Base-by-base conservation (phyloP, 2,113 vertebrate genomes). In the Siphamia tubifer region DNA sequence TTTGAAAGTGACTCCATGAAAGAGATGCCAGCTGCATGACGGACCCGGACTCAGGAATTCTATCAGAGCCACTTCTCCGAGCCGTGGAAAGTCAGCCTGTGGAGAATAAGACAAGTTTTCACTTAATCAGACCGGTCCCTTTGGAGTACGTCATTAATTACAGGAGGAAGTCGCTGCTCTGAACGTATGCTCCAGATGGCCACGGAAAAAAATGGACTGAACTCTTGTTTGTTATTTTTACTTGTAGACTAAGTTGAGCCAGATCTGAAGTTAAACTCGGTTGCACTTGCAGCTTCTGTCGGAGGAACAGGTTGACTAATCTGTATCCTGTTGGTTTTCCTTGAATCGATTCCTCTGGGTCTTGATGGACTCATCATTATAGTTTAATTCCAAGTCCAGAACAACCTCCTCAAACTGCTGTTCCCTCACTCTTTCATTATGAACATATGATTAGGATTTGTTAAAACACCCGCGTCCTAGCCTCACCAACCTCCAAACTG, bases 1-100 rank as follows among this genome's bases (percentile, higher is more conserved):
- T 87, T 89, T 89, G 73, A 90, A 87, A 87, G 81, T 78, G 77
- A 88, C 86, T 89, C 68, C 52, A 70, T 74, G 49, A 88, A 79
- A 72, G 76, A 87, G 60, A 83, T 75, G 71, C 84, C 86, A 80
- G 80, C 85, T 88, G 83, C 70, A 70, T 60, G 45, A 79, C 53
- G 77, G 84, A 85, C 71, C 65, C 36, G 40, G 68, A 76, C 81
- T 86, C 74, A 73, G 60, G 65, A 83, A 77, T 74, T 79, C 72
- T 66, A 25, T 58, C 49, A 9, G 49, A 78, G 67, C 45, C 39
- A 4, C 71, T 73, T 61, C 48, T 62, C 28, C 19, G 34, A 39
- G 62, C 67, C 47, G 44, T 47, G 61, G 20, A 60, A 70, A 60
- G 48, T 31, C 3, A 19, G 77, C 69, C 82, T 82, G 52, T 74